Percentiles rank a stretch among this genome's conserved stretches.
Conservation (phyloP, 1,140 invertebrate genomes). For the Pogonomyrmex barbatus region DNA sequence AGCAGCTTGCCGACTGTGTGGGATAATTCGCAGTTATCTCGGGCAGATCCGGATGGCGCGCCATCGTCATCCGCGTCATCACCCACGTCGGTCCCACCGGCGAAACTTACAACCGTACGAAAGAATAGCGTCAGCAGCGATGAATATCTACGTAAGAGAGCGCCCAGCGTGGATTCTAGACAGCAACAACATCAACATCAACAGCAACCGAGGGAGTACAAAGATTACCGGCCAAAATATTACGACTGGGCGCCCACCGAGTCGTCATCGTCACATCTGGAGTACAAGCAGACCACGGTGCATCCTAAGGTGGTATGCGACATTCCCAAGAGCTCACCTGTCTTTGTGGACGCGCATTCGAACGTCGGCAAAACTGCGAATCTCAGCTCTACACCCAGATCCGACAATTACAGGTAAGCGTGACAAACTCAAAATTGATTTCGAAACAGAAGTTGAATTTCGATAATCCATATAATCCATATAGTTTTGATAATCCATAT, state of each 20-base stretch:
- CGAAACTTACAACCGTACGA: conserved; percentile 66
- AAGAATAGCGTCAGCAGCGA: conserved; percentile 75
- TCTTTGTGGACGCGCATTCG: conserved; percentile 81
- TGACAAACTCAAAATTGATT: not conserved
- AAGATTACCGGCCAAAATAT: conserved; percentile 85
- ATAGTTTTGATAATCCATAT: conserved; percentile 6
- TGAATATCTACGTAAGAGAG: conserved; percentile 75
- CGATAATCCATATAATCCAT: not conserved
- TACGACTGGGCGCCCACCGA: conserved; percentile 79
- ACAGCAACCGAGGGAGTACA: conserved; percentile 83
- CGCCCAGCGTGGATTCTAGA: conserved; percentile 83
- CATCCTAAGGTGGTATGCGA: conserved; percentile 87
- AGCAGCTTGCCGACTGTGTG: conserved; percentile 79
- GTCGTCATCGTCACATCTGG: conserved; percentile 74
- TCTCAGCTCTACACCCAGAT: conserved; percentile 77
- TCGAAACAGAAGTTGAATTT: not conserved
- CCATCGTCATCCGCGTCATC: conserved; percentile 85
- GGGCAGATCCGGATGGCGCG: conserved; percentile 90
- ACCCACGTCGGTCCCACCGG: conserved; percentile 76
- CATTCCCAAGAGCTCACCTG: conserved; percentile 85
- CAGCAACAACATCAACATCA: conserved; percentile 77
- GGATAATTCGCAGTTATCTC: conserved; percentile 78
- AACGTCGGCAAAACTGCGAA: conserved; percentile 73
- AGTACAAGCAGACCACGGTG: conserved; percentile 83
- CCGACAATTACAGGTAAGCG: conserved; percentile 80